phyloP scores from a whole-genome alignment of 2,888 invertebrate species.

The Odontocerum albicorne region DNA sequence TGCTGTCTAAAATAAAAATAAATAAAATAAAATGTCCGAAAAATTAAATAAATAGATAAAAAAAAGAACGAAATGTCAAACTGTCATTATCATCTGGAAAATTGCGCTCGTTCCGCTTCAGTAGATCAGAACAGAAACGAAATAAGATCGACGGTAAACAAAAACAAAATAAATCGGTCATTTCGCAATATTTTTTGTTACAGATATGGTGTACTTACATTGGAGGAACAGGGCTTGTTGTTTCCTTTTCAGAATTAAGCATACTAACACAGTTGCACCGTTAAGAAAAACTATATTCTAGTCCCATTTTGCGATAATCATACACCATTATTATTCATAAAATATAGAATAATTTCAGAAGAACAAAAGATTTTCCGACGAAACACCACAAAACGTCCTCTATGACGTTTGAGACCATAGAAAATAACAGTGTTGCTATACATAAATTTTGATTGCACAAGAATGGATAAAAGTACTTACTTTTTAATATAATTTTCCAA shows the following conservation, averaged over 20 bases:
- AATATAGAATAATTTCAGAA: constrained; percentile 8
- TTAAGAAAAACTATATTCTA: constrained; percentile 13
- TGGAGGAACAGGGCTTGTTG: constrained; percentile 30
- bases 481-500: too few relatives aligned
- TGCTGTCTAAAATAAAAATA: constrained; percentile 7
- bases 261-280: constrained; percentile 24
- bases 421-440: constrained; percentile 2
- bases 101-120: too few relatives aligned
- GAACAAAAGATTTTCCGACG: constrained; percentile 18
- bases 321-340: constrained; percentile 6
- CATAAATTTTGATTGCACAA: constrained; percentile 4
- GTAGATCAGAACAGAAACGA: too few relatives aligned
- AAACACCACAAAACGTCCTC: constrained; percentile 28
- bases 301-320: constrained; percentile 12
- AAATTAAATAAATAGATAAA: background rate
- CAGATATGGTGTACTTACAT: constrained; percentile 27
- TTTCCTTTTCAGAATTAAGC: constrained; percentile 30
- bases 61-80: background rate
- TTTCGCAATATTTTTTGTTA: background rate
- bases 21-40: constrained; percentile 13
- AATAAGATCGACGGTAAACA: background rate
- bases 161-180: background rate
- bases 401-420: constrained; percentile 24
- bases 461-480: background rate
- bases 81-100: too few relatives aligned